Conservation (phyloP, 2,888 invertebrate species). For the Syrista parreyssii region DNA sequence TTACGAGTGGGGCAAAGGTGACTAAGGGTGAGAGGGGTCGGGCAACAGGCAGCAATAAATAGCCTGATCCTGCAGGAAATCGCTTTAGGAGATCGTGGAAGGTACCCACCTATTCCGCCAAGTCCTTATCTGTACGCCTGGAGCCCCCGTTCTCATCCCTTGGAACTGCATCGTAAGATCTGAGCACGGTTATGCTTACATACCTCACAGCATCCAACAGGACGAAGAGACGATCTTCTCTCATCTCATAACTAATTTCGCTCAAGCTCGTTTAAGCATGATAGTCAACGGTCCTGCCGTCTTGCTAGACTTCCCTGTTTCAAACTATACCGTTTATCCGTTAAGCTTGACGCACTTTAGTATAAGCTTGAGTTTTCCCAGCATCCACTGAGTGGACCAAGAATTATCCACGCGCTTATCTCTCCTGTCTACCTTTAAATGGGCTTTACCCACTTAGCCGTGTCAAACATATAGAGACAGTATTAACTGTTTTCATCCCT, state of each 20-base stretch:
- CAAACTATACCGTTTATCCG: neutral
- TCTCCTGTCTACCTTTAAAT: neutral
- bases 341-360: neutral
- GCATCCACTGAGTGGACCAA: neutral
- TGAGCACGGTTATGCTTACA: neutral
- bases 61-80: neutral
- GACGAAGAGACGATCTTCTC: neutral
- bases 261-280: neutral
- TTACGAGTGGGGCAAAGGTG: neutral
- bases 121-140: neutral
- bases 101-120: neutral
- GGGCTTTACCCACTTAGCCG: neutral
- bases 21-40: neutral
- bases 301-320: neutral
- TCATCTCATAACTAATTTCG: neutral
- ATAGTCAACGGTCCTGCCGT: neutral
- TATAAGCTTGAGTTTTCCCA: neutral
- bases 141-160: neutral
- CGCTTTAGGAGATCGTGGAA: neutral
- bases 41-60: slow-evolving; percentile 7
- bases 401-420: neutral
- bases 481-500: neutral
- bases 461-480: neutral
- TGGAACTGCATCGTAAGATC: neutral
- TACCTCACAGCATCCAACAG: neutral